Percentiles rank a stretch among this genome's conserved stretches.
Evolutionary conservation across 2,888 invertebrate genomes (phyloP).

Genomic region (Meiosimyza decipiens): DNA sequence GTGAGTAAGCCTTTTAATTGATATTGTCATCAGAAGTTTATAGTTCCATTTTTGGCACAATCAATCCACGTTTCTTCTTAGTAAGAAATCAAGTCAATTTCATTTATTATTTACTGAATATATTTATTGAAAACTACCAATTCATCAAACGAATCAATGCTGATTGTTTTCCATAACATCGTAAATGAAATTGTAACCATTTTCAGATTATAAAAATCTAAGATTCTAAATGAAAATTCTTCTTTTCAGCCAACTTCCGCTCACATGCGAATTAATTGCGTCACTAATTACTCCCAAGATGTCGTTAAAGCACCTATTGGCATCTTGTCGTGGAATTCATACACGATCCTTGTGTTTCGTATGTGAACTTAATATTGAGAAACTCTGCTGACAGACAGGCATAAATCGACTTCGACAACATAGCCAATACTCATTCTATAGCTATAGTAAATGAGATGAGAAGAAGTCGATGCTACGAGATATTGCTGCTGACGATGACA

Average conservation of each 20-base stretch:
- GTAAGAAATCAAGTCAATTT: no score
- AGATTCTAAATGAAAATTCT: not conserved
- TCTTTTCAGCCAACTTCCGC: constrained; percentile 12
- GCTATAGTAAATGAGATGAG: no score
- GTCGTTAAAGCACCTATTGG: constrained; percentile 30
- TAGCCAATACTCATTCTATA: no score
- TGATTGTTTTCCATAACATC: no score
- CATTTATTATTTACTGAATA: no score
- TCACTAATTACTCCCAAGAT: constrained; percentile 44
- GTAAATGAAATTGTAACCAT: no score
- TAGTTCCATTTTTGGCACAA: no score
- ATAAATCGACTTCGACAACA: not conserved
- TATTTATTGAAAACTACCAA: no score
- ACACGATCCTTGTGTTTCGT: constrained; percentile 14
- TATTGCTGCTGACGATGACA: not conserved
- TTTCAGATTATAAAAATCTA: not conserved
- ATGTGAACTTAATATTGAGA: constrained; percentile 30
- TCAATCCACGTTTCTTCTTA: no score
- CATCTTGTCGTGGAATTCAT: constrained; percentile 20
- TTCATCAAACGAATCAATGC: no score
- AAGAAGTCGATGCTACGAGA: not conserved
- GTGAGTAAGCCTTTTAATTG: no score
- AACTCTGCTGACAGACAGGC: not conserved
- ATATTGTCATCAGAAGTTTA: no score
- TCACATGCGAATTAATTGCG: constrained; percentile 42